Conservation (phyloP, 92 coral and sea anemone genomes). For the Porites divaricata region DNA sequence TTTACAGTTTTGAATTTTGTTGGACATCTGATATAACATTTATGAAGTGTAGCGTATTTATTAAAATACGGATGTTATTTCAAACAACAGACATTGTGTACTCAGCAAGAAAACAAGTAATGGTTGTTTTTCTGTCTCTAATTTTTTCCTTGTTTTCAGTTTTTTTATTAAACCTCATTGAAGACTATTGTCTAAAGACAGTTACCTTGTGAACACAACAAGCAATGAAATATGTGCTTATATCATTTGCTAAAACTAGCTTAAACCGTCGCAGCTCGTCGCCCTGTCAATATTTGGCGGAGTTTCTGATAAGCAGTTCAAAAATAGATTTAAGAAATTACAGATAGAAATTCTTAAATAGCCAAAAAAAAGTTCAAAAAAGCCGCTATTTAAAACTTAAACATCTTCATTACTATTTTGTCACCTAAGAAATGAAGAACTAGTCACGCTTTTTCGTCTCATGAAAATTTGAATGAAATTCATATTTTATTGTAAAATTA, state of each 20-base stretch:
- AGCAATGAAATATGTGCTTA: not conserved
- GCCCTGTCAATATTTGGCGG: not conserved
- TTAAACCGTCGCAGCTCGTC: not conserved
- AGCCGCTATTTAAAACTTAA: too few relatives aligned
- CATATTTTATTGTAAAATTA: too few relatives aligned
- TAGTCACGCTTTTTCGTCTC: too few relatives aligned
- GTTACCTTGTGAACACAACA: not conserved
- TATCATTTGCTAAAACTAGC: not conserved
- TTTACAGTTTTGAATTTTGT: not conserved
- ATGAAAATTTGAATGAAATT: too few relatives aligned
- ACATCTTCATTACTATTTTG: too few relatives aligned
- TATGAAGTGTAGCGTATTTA: not conserved
- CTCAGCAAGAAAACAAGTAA: too few relatives aligned
- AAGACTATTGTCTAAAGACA: not conserved
- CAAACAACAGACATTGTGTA: too few relatives aligned
- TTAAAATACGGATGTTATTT: not conserved
- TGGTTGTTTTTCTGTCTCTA: too few relatives aligned
- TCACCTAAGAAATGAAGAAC: too few relatives aligned
- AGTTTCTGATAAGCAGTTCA: not conserved
- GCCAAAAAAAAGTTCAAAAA: not conserved
- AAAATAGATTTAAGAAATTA: not conserved
- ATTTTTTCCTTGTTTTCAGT: not conserved
- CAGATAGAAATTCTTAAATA: not conserved
- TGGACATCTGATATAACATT: not conserved
- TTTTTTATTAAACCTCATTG: not conserved